phyloP scores from a whole-genome alignment of 2,888 invertebrate genomes.

The Tholera decimalis region DNA sequence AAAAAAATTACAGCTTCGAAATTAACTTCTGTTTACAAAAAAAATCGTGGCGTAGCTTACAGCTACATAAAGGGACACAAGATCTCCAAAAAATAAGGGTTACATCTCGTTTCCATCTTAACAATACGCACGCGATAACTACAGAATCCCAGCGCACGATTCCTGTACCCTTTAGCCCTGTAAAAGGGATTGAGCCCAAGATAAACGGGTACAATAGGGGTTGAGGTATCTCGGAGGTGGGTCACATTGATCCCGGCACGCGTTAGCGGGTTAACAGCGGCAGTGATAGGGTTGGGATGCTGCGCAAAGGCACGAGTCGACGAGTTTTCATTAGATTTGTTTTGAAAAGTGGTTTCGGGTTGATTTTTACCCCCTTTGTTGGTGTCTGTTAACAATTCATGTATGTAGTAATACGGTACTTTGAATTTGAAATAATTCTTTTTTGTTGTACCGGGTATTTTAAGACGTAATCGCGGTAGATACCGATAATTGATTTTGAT shows the following conservation, averaged over 20 bases:
- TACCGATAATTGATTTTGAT: background rate
- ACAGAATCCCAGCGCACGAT: constrained; percentile 89
- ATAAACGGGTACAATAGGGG: constrained; percentile 81
- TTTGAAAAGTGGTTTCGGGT: constrained; percentile 62
- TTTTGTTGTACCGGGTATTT: no score
- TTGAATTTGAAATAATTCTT: background rate
- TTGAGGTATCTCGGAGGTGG: constrained; percentile 78
- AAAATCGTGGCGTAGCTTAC: constrained; percentile 43
- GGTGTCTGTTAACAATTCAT: constrained; percentile 10
- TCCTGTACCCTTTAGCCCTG: constrained; percentile 84
- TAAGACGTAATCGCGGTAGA: no score
- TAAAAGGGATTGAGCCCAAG: constrained; percentile 81
- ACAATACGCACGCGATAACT: constrained; percentile 87
- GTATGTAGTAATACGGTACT: background rate
- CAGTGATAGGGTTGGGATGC: constrained; percentile 79
- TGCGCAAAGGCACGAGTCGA: constrained; percentile 81
- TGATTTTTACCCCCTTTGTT: constrained; percentile 46
- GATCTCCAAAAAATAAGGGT: constrained; percentile 73
- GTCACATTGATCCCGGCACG: constrained; percentile 87
- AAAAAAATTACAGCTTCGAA: background rate
- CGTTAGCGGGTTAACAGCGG: constrained; percentile 83
- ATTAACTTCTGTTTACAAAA: background rate
- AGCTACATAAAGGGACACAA: constrained; percentile 68
- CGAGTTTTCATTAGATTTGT: constrained; percentile 64
- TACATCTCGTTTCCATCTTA: constrained; percentile 79